Conservation (phyloP, 1,140 invertebrate species). For the Lepidurus packardi region DNA sequence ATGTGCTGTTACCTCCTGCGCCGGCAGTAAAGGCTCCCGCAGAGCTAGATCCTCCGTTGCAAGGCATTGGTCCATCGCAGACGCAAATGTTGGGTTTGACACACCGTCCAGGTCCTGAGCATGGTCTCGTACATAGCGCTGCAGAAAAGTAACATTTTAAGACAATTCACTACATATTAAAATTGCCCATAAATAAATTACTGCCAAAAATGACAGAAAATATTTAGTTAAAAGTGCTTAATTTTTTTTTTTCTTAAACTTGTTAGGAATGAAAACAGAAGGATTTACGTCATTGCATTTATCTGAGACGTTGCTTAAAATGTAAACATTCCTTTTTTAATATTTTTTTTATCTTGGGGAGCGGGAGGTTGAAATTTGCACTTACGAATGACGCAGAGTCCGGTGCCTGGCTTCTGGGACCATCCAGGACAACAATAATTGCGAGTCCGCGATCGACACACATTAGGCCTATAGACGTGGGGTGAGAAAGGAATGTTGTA, state of each 20-base stretch:
- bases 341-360: neutral
- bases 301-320: neutral
- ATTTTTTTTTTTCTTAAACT: too few relatives aligned
- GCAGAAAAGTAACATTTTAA: slow-evolving; percentile 40
- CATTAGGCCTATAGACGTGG: slow-evolving; percentile 60
- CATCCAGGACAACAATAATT: slow-evolving; percentile 77
- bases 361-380: slow-evolving; percentile 41
- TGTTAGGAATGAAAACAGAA: too few relatives aligned
- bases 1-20: slow-evolving; percentile 27
- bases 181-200: slow-evolving; percentile 15
- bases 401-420: slow-evolving; percentile 61
- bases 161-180: slow-evolving; percentile 14
- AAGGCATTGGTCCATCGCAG: slow-evolving; percentile 54
- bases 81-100: slow-evolving; percentile 75
- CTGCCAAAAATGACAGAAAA: neutral
- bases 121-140: slow-evolving; percentile 71
- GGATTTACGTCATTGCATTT: neutral
- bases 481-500: neutral
- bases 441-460: slow-evolving; percentile 61
- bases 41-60: slow-evolving; percentile 37
- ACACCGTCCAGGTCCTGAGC: slow-evolving; percentile 61
- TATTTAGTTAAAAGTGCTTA: too few relatives aligned
- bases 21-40: slow-evolving; percentile 1
- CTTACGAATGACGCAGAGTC: slow-evolving; percentile 76
- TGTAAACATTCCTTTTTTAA: neutral